Evolutionary conservation across 2,888 invertebrate species (phyloP), one percentile per base, ranked within the genome.

Genomic region (Clitarchus hookeri): DNA sequence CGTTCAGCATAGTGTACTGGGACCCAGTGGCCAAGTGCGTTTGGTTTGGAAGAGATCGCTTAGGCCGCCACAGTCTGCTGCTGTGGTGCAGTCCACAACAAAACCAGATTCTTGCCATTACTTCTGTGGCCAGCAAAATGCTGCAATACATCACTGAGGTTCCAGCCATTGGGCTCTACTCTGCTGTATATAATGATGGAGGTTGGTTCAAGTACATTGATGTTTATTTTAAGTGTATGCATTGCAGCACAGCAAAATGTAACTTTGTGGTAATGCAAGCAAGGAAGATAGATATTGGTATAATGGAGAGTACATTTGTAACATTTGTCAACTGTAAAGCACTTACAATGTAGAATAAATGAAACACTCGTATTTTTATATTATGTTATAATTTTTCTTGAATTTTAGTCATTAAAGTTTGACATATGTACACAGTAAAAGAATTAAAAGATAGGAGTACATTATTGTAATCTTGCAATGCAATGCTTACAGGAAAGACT

Each of bases 31-130:
- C 90, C 0, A 91, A 93, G 80, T 90, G 91, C 23, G 89, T 98
- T 79, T 97, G 96, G 93, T 97, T 98, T 91, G 95, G 95, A 1
- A 93, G 98, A 90, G 98, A 99, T 91, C 93, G 93, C 88, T 94
- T 97, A 90, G 98, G 98, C 77, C 93, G 98, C 88, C 95, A 97
- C 90, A 97, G 98, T 91, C 92, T 99, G 84, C 91, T 98, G 79
- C 65, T 65, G 19, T 90, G 88, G 53, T 84, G 85, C 19, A 54
- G 86, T 26, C 86, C 86, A 19, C 19, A 86, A 19, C 65, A 44
- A 23, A 79, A 82, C 36, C 16, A 88, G 8, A 53, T 53, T 11
- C 86, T 89, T 48, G 54, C 89, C 8, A 82, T 92, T 13, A 89
- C 90, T 6, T 91, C 91, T 27, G 91, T 91, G 19, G 89, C 87